phyloP scores from a whole-genome alignment of 1,140 invertebrate genomes.

The Condylostylus longicornis region DNA sequence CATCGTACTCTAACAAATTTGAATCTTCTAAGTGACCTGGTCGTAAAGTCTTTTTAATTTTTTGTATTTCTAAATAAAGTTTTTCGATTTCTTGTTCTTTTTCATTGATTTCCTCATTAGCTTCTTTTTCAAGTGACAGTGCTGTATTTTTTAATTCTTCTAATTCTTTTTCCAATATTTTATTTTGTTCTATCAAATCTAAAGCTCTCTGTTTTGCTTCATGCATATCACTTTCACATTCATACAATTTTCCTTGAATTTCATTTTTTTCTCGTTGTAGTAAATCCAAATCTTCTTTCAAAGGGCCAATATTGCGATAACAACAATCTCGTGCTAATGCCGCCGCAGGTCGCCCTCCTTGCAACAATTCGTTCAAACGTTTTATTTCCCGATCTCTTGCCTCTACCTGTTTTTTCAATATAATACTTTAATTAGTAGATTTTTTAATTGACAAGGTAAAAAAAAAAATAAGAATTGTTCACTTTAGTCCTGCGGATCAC shows the following conservation, averaged over 20 bases:
- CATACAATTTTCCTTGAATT: slow-evolving; percentile 38
- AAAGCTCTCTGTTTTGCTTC: slow-evolving; percentile 48
- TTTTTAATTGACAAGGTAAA: neutral
- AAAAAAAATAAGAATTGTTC: neutral
- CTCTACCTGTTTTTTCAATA: slow-evolving; percentile 13
- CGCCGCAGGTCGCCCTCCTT: slow-evolving; percentile 37
- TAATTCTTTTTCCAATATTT: slow-evolving; percentile 42
- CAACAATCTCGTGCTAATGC: slow-evolving; percentile 41
- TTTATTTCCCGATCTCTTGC: slow-evolving; percentile 41
- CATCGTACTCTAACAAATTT: no score
- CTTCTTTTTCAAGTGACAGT: slow-evolving; percentile 42
- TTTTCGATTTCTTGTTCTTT: slow-evolving; percentile 17
- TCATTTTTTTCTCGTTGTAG: slow-evolving; percentile 39
- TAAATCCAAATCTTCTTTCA: slow-evolving; percentile 34
- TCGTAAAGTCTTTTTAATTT: slow-evolving; percentile 2
- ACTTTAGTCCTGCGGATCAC: no score
- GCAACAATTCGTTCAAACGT: slow-evolving; percentile 38
- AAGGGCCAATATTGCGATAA: slow-evolving; percentile 33
- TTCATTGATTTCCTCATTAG: slow-evolving; percentile 24
- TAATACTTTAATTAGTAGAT: neutral
- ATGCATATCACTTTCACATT: slow-evolving; percentile 44
- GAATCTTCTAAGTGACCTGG: no score
- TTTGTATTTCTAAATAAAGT: slow-evolving; percentile 6
- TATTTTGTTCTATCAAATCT: slow-evolving; percentile 42
- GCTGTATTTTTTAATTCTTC: slow-evolving; percentile 45